Conservation (phyloP, 2,797 vertebrate genomes). For the Gadopsis marmoratus region DNA sequence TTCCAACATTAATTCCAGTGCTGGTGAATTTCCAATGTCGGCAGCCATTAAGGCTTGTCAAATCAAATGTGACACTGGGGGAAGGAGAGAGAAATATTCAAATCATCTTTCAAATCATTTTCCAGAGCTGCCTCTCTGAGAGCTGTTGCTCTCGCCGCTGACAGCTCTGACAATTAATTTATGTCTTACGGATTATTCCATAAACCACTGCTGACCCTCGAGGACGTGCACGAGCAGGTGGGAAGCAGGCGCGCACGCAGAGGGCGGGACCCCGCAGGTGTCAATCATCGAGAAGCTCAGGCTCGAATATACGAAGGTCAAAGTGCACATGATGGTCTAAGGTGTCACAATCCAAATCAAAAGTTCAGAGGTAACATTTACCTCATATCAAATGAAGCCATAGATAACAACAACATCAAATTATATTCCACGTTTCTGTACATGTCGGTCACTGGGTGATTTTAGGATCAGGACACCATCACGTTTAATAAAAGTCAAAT, state of each 20-base stretch:
- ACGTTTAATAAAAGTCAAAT: too few species aligned
- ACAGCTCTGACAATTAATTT: slow-evolving; percentile 84
- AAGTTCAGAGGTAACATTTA: too few species aligned
- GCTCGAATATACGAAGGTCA: too few species aligned
- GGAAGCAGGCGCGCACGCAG: background rate
- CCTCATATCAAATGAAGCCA: too few species aligned
- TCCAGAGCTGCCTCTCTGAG: slow-evolving; percentile 60
- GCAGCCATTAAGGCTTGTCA: slow-evolving; percentile 83
- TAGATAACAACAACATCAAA: too few species aligned
- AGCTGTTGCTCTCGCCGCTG: slow-evolving; percentile 61
- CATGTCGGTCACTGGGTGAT: too few species aligned
- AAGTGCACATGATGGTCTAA: too few species aligned
- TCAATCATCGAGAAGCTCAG: slow-evolving; percentile 12
- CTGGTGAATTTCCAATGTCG: slow-evolving; percentile 77
- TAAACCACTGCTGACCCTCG: slow-evolving; percentile 69
- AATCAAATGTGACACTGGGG: slow-evolving; percentile 79
- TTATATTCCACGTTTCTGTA: too few species aligned
- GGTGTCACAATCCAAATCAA: too few species aligned
- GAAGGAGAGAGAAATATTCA: slow-evolving; percentile 81
- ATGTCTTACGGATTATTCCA: slow-evolving; percentile 81
- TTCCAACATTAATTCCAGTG: slow-evolving; percentile 77
- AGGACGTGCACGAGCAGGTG: slow-evolving; percentile 1
- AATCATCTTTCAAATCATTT: slow-evolving; percentile 82
- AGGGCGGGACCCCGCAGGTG: background rate
- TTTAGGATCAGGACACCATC: too few species aligned